Conservation (phyloP, 2,797 vertebrate genomes). For the Macropodus opercularis region DNA sequence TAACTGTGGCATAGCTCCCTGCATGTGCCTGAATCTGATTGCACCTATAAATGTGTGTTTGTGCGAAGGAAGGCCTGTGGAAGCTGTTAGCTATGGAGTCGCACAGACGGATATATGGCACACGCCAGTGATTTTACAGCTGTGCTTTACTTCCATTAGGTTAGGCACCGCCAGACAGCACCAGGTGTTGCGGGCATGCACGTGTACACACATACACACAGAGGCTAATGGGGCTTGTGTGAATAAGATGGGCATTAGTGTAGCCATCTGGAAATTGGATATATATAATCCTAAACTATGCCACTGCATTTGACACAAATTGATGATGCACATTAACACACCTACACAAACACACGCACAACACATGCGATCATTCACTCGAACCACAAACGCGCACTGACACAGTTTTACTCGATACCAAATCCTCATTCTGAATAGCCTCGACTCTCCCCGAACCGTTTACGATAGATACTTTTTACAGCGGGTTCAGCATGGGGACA, state of each 20-base stretch:
- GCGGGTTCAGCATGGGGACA: slow-evolving; percentile 51
- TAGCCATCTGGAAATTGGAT: slow-evolving; percentile 61
- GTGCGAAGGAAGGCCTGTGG: slow-evolving; percentile 44
- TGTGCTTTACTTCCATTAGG: slow-evolving; percentile 77
- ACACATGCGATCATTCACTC: slow-evolving; percentile 42
- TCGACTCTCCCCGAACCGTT: slow-evolving; percentile 39
- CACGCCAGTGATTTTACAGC: slow-evolving; percentile 78
- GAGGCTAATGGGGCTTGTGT: slow-evolving; percentile 64
- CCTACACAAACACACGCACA: slow-evolving; percentile 34
- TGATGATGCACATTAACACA: slow-evolving; percentile 63
- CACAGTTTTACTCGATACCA: slow-evolving; percentile 23
- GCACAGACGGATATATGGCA: slow-evolving; percentile 63
- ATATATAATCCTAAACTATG: slow-evolving; percentile 68
- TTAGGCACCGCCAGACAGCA: slow-evolving; percentile 65
- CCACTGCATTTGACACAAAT: slow-evolving; percentile 66
- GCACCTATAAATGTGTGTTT: slow-evolving; percentile 32
- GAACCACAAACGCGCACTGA: slow-evolving; percentile 30
- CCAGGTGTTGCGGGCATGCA: slow-evolving; percentile 62
- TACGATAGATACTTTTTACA: slow-evolving; percentile 49
- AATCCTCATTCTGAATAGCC: slow-evolving; percentile 36
- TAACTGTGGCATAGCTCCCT: slow-evolving; percentile 40
- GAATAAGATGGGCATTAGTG: slow-evolving; percentile 67
- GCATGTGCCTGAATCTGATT: slow-evolving; percentile 42
- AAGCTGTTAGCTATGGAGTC: slow-evolving; percentile 62
- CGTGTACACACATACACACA: slow-evolving; percentile 39